phyloP scores from a whole-genome alignment of 2,888 invertebrate species.

The Acanthococcus lagerstroemiae region DNA sequence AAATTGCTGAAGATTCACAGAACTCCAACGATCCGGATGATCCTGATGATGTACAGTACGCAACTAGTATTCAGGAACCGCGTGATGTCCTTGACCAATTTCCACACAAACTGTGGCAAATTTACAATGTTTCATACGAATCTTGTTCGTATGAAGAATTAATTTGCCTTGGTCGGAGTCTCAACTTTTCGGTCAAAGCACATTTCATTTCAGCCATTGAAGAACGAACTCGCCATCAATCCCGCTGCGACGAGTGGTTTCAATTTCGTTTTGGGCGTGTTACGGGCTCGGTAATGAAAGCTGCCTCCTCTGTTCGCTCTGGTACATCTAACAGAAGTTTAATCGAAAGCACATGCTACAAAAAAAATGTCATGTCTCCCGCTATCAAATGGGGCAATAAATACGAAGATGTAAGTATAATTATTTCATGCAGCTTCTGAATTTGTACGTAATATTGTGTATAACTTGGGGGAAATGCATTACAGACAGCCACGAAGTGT shows the following conservation, averaged over 20 bases:
- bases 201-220: background rate
- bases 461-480: background rate
- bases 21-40: background rate
- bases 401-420: background rate
- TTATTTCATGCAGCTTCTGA: background rate
- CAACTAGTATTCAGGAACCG: background rate
- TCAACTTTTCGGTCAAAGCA: background rate
- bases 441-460: background rate
- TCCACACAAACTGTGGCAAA: background rate
- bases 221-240: background rate
- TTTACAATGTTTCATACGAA: slow-evolving; percentile 4
- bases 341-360: background rate
- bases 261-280: background rate
- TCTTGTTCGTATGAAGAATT: background rate
- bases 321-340: background rate
- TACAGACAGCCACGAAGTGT: background rate
- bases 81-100: background rate
- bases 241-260: background rate
- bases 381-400: background rate
- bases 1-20: background rate
- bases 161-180: background rate
- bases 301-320: background rate
- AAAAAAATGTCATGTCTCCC: background rate
- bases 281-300: background rate
- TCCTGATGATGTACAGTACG: background rate